These are phyloP conservation scores for Fringilla coelebs DNA, from an alignment of 2,797 vertebrate species.

Conservation along the genomic window DNA sequence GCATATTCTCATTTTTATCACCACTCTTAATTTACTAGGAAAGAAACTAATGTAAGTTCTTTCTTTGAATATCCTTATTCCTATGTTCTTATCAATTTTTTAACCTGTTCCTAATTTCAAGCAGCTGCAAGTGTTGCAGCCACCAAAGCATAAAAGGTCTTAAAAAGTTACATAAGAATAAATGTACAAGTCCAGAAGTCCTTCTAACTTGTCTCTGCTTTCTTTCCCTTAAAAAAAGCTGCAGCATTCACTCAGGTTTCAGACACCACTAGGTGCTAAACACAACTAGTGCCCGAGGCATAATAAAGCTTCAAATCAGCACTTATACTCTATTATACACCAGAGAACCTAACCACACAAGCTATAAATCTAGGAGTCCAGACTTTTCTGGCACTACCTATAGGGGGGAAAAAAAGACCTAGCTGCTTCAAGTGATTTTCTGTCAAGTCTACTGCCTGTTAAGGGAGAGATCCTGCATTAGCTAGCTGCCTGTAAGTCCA, in stretches of 20 bases:
- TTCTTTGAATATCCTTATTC: neutral
- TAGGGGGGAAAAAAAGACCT: fast-evolving
- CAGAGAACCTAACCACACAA: neutral
- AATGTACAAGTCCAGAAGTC: neutral
- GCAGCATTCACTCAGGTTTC: neutral
- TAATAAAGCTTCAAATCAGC: neutral
- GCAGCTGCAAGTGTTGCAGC: neutral
- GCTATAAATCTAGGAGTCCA: neutral
- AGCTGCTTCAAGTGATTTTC: neutral
- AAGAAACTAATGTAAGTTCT: neutral
- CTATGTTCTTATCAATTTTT: neutral
- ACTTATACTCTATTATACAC: neutral
- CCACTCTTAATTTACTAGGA: neutral
- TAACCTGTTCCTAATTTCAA: neutral
- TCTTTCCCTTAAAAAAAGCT: neutral
- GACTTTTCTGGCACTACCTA: neutral
- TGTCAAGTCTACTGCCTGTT: neutral
- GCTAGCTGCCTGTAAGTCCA: neutral
- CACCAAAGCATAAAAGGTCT: neutral
- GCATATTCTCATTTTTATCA: neutral
- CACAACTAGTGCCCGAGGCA: neutral
- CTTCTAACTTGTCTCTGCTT: neutral
- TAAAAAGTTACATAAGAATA: neutral
- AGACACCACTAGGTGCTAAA: neutral
- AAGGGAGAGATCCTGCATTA: neutral